Conservation (phyloP, 2,888 invertebrate species). For the Netelia virgata region DNA sequence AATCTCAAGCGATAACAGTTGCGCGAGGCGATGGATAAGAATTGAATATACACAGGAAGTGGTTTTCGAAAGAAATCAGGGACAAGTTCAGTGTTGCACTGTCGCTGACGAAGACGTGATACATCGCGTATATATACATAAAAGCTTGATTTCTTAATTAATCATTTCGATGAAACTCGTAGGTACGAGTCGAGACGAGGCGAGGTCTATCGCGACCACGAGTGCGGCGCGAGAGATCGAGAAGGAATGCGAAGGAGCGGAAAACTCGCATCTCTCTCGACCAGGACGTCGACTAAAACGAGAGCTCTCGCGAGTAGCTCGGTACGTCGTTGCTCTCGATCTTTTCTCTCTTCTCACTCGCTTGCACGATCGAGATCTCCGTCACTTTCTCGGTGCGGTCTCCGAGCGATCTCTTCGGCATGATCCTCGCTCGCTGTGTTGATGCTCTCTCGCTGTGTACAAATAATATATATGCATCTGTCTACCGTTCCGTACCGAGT, state of each 20-base stretch:
- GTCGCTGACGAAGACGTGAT: neutral
- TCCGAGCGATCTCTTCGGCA: slow-evolving; percentile 41
- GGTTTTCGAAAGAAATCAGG: neutral
- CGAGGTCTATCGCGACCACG: neutral
- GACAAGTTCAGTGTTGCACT: neutral
- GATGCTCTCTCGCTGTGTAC: slow-evolving; percentile 27
- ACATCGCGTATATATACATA: neutral
- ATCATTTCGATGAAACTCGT: slow-evolving; percentile 28
- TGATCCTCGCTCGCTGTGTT: slow-evolving; percentile 29
- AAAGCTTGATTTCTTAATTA: slow-evolving; percentile 25
- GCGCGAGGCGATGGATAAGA: neutral
- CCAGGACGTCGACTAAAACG: slow-evolving; percentile 49
- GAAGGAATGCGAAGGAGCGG: slow-evolving; percentile 43
- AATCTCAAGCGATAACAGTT: neutral
- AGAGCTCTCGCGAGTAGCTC: slow-evolving; percentile 50
- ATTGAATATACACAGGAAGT: neutral
- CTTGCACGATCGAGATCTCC: slow-evolving; percentile 61
- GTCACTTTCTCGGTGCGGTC: slow-evolving; percentile 67
- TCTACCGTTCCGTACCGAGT: neutral
- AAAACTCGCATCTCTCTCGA: slow-evolving; percentile 31
- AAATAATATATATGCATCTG: slow-evolving; percentile 6
- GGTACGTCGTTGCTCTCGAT: slow-evolving; percentile 59
- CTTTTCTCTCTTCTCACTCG: slow-evolving; percentile 62
- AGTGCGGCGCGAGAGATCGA: slow-evolving; percentile 42
- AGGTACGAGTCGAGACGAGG: slow-evolving; percentile 1